A percentile compares a stretch with the other conserved stretches of the same genome.
Evolutionary conservation across 2,888 invertebrate genomes (phyloP).

Genomic region (Copidosoma aretas): DNA sequence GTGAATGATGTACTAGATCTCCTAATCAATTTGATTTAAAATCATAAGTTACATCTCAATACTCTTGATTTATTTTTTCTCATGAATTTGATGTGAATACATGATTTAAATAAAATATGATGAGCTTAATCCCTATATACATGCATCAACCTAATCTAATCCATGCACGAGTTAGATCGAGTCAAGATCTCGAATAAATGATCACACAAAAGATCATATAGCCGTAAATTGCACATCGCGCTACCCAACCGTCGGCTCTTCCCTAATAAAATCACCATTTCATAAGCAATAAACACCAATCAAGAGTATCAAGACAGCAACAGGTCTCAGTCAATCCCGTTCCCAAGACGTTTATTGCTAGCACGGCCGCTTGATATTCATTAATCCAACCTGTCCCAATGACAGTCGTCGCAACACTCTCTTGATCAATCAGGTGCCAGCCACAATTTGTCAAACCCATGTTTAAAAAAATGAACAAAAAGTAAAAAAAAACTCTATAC

Average conservation of each 20-base stretch:
- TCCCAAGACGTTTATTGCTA: constrained; percentile 16
- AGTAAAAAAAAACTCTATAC: no score
- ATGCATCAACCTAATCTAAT: no score
- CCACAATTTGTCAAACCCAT: not conserved
- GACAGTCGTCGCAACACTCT: constrained; percentile 25
- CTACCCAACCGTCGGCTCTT: not conserved
- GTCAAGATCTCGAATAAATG: no score
- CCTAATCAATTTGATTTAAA: no score
- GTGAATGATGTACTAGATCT: no score
- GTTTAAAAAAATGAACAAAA: no score
- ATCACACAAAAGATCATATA: not conserved
- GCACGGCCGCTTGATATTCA: constrained; percentile 17
- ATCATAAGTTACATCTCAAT: no score
- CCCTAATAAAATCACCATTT: not conserved
- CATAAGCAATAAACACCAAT: not conserved
- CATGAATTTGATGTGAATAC: no score
- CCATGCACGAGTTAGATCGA: no score
- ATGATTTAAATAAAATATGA: no score
- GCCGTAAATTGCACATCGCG: not conserved
- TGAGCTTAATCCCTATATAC: no score
- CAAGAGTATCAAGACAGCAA: not conserved
- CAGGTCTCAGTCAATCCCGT: constrained; percentile 16
- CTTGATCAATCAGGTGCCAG: constrained; percentile 26
- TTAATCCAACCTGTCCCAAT: constrained; percentile 26
- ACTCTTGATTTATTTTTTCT: no score